Evolutionary conservation across 2,888 invertebrate genomes (phyloP).

Genomic region (Orthosia gracilis): DNA sequence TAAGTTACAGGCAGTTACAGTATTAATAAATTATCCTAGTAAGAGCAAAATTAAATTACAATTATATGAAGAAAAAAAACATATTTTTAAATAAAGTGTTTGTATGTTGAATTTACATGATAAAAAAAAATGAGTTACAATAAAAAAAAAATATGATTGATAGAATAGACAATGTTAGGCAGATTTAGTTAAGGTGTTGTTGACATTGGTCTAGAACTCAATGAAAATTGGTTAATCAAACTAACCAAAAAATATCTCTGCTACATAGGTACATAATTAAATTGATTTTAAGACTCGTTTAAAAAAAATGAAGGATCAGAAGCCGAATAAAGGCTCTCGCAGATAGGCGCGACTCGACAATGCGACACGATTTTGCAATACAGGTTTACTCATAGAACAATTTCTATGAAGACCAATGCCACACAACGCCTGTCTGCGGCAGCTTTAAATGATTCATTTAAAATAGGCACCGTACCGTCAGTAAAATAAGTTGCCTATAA

Average conservation of each 20-base stretch:
- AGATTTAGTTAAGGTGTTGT: neutral
- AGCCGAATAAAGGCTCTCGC: neutral
- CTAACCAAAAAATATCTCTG: conserved; percentile 36
- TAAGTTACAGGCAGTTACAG: too few species aligned
- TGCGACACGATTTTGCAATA: neutral
- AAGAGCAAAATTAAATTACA: too few species aligned
- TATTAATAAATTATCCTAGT: too few species aligned
- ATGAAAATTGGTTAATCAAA: conserved; percentile 34
- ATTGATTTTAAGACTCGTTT: conserved; percentile 3
- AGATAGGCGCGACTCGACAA: neutral
- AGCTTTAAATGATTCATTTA: neutral
- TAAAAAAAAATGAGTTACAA: neutral
- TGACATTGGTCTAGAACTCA: conserved; percentile 26
- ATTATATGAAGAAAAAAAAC: too few species aligned
- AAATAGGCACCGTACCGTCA: neutral
- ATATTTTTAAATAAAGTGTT: too few species aligned
- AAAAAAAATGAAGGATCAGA: neutral
- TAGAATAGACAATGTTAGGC: neutral
- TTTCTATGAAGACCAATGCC: neutral
- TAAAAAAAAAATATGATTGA: neutral
- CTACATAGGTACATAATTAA: conserved; percentile 13
- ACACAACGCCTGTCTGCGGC: neutral
- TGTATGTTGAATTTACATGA: neutral
- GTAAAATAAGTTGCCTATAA: neutral
- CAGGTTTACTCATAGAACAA: neutral